phyloP scores from a whole-genome alignment of 2,888 invertebrate species.

The Dolomedes plantarius region DNA sequence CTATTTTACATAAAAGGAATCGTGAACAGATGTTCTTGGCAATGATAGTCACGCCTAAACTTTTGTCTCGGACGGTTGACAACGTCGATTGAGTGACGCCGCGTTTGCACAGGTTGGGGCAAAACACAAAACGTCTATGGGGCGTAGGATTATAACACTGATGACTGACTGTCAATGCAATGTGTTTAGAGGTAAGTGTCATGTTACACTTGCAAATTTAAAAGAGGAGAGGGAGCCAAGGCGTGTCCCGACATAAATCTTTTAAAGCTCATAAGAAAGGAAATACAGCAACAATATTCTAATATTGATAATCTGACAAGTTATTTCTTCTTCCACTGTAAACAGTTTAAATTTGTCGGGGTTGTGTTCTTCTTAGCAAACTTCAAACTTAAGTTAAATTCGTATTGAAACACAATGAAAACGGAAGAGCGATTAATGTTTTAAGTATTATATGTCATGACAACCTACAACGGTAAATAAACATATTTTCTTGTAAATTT shows the following conservation, averaged over 20 bases:
- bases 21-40: conserved; percentile 60
- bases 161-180: conserved; percentile 37
- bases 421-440: too few species aligned
- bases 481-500: too few species aligned
- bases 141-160: conserved; percentile 46
- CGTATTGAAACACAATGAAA: too few species aligned
- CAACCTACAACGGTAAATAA: too few species aligned
- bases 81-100: conserved; percentile 23
- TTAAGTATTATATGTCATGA: too few species aligned
- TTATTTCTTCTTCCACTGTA: too few species aligned
- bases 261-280: neutral
- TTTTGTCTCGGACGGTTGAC: conserved; percentile 39
- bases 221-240: neutral
- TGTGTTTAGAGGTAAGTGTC: conserved; percentile 42
- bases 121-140: conserved; percentile 28
- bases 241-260: conserved; percentile 1
- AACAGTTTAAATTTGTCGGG: too few species aligned
- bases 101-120: conserved; percentile 24
- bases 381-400: too few species aligned
- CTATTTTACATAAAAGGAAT: conserved; percentile 11
- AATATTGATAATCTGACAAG: neutral
- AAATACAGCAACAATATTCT: neutral
- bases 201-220: conserved; percentile 28
- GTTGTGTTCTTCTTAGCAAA: too few species aligned
- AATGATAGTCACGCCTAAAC: conserved; percentile 48